Percentiles rank a stretch among this genome's conserved stretches.
These are phyloP conservation scores for Mormyrus iriodes DNA, from an alignment of 2,113 vertebrate species.

Conservation along the genomic window DNA sequence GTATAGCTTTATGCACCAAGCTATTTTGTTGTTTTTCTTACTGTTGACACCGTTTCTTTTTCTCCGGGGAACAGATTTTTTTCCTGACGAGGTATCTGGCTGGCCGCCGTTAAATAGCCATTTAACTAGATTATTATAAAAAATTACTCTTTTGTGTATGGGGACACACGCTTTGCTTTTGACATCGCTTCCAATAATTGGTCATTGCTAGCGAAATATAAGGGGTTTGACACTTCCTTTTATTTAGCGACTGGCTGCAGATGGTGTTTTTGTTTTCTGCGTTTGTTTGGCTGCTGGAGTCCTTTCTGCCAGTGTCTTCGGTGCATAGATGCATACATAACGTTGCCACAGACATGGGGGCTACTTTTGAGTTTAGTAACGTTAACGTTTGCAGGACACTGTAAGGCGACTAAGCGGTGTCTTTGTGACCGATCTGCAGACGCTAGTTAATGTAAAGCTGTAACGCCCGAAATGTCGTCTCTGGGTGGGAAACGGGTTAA, in stretches of 20 bases:
- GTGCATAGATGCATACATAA: neutral
- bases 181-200: neutral
- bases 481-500: neutral
- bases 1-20: neutral
- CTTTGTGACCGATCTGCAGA: neutral
- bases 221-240: neutral
- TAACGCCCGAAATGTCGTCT: neutral
- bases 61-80: neutral
- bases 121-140: neutral
- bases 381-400: neutral
- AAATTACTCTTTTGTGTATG: neutral
- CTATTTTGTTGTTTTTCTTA: neutral
- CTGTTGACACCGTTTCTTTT: neutral
- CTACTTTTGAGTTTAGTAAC: neutral
- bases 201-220: neutral
- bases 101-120: neutral
- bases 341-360: neutral
- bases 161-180: neutral
- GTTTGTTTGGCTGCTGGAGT: neutral
- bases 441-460: neutral
- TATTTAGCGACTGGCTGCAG: neutral
- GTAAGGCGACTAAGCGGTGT: neutral
- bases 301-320: neutral
- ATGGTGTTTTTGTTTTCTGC: neutral
- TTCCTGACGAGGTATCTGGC: neutral